Base-by-base conservation (phyloP, 2,797 vertebrate genomes). In the Lutjanus argentimaculatus region DNA sequence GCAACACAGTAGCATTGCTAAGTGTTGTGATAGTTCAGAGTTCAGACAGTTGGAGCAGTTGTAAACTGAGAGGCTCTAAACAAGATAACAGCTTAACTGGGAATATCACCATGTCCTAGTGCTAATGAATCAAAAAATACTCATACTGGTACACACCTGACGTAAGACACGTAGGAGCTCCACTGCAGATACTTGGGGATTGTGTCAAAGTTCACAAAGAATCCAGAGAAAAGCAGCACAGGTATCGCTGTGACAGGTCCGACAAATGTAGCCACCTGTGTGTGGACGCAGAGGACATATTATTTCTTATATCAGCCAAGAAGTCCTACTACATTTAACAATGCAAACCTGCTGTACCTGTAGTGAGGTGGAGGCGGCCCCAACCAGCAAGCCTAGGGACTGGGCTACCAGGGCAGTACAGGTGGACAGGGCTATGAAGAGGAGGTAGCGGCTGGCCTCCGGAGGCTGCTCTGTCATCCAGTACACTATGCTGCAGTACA, bases 391-490 rank as follows among this genome's bases (percentile, higher is more conserved):
- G 62, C 98, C 98, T 0, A 99, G 91, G n/a, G 98, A 99, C 88
- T 99, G 98, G 58, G 98, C 98, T 70, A 99, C 98, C 87, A 99
- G 93, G 73, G 98, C 97, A 0, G 97, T 99, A 79, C 96, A 96
- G 0, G 95, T 97, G 85, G 97, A 97, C 86, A 99, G 94, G 3
- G 98, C 97, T 3, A 98, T 95, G 92, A 99, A 99, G 88, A 99
- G 97, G 14, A 99, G 93, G 93, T 97, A 99, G 55, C 97, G 96
- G 0, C 89, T 94, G 43, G 96, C 97, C 88, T 99, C 98, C 0
- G 98, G 97, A 0, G 98, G 98, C 90, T 99, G 98, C 40, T 97
- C 96, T 0, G 98, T 99, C 98, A 99, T 99, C 98, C 98, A 99
- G 95, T 99, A 99, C 66, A 99, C 97, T 0, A 99, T 98, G 86